Conservation (phyloP, 2,888 invertebrate species). For the Sinhomidia bicolor region DNA sequence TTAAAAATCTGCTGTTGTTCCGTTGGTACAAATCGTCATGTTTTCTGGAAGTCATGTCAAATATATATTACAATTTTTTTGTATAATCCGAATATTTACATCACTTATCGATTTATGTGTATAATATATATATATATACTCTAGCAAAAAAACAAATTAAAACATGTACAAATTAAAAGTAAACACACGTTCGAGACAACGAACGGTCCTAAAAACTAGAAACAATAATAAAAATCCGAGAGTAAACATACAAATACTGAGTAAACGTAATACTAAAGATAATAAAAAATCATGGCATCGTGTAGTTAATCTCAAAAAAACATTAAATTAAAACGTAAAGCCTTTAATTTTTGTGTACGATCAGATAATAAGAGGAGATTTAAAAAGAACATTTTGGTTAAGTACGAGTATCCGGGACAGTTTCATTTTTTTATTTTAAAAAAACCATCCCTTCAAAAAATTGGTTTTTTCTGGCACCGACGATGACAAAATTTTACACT, state of each 20-base stretch:
- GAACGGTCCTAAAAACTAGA: neutral
- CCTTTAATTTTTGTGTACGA: constrained; percentile 18
- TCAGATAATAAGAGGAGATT: neutral
- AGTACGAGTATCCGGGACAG: constrained; percentile 2
- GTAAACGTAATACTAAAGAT: constrained; percentile 16
- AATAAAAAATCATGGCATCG: constrained; percentile 28
- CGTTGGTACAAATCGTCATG: neutral
- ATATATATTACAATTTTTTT: neutral
- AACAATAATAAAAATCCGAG: constrained; percentile 11
- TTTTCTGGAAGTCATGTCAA: neutral
- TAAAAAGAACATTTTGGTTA: constrained; percentile 8
- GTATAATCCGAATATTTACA: too few species aligned
- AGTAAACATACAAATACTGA: constrained; percentile 2
- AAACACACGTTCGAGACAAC: neutral
- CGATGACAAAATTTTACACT: neutral
- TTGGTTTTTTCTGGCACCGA: neutral
- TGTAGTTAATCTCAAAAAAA: constrained; percentile 7
- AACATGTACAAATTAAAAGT: neutral
- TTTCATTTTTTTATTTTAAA: neutral
- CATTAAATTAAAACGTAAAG: constrained; percentile 4
- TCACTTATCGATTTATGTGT: too few species aligned
- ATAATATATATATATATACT: too few species aligned
- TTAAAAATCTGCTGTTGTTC: neutral
- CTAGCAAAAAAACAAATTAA: neutral
- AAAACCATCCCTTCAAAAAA: neutral